Percentiles rank a stretch among this genome's conserved stretches.
phyloP scores from a whole-genome alignment of 2,113 vertebrate species.

The Pithys albifrons region DNA sequence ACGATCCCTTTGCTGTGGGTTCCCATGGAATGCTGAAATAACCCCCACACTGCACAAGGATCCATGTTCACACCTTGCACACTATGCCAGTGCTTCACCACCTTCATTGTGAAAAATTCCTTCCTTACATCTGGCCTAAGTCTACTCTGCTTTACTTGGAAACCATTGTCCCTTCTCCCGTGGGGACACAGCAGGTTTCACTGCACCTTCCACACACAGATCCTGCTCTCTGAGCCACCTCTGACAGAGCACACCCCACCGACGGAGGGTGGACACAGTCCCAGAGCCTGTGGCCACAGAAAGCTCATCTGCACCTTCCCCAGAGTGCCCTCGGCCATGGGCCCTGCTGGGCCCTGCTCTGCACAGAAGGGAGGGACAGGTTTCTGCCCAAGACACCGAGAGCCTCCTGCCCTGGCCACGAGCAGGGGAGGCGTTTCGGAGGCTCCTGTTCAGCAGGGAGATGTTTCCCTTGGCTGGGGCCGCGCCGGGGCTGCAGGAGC shows the following conservation, averaged over 20 bases:
- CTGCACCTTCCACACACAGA: neutral
- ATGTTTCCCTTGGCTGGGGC: constrained; percentile 47
- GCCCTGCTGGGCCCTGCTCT: rapidly evolving
- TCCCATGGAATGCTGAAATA: neutral
- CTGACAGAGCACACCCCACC: too few species aligned
- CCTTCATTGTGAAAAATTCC: neutral
- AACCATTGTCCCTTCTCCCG: neutral
- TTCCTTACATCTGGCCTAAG: neutral
- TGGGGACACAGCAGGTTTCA: rapidly evolving
- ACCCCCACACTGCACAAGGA: rapidly evolving
- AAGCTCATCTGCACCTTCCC: neutral
- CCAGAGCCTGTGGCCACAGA: neutral
- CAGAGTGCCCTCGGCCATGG: rapidly evolving
- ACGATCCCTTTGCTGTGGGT: neutral
- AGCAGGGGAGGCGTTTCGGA: neutral
- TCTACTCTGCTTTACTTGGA: neutral
- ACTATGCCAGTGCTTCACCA: neutral
- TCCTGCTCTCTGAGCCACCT: rapidly evolving
- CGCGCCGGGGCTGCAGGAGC: neutral
- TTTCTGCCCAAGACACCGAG: neutral
- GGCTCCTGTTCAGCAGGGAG: neutral
- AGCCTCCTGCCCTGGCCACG: neutral
- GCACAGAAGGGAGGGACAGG: rapidly evolving
- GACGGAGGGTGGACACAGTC: rapidly evolving
- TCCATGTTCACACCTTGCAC: rapidly evolving